Conservation (phyloP, 2,888 invertebrate genomes). For the Netelia virgata region DNA sequence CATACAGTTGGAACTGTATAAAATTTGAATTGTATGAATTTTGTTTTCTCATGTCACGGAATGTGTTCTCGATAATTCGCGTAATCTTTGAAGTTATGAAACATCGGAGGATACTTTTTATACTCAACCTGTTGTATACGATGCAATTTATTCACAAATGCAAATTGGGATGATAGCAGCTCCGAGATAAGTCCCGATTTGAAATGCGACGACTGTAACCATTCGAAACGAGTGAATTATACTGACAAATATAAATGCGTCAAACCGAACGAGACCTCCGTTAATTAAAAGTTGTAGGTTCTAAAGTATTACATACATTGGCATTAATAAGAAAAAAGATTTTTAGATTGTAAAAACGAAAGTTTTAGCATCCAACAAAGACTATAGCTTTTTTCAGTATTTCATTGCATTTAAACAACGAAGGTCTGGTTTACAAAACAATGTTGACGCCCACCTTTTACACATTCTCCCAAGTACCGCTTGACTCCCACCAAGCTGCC, state of each 20-base stretch:
- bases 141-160: conserved; percentile 72
- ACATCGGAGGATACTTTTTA: conserved; percentile 73
- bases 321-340: background rate
- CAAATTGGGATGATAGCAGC: conserved; percentile 74
- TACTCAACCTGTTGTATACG: conserved; percentile 81
- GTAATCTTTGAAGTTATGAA: background rate
- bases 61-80: conserved; percentile 7
- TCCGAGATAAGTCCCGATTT: conserved; percentile 75
- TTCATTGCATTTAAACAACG: conserved; percentile 58
- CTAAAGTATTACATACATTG: conserved; percentile 24
- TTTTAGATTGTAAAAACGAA: background rate
- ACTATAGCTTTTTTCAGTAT: background rate
- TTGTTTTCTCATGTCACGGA: background rate
- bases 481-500: conserved; percentile 74
- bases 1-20: background rate
- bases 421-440: conserved; percentile 68
- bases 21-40: background rate
- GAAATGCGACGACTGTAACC: conserved; percentile 76
- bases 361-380: background rate
- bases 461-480: conserved; percentile 73
- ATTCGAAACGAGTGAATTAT: conserved; percentile 74
- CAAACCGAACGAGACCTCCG: conserved; percentile 71
- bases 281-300: conserved; percentile 35
- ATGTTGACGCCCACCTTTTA: conserved; percentile 80
- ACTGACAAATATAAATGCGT: conserved; percentile 68